Evolutionary conservation across 2,797 vertebrate genomes (phyloP).

Genomic region (Ctenopoma multispine): DNA sequence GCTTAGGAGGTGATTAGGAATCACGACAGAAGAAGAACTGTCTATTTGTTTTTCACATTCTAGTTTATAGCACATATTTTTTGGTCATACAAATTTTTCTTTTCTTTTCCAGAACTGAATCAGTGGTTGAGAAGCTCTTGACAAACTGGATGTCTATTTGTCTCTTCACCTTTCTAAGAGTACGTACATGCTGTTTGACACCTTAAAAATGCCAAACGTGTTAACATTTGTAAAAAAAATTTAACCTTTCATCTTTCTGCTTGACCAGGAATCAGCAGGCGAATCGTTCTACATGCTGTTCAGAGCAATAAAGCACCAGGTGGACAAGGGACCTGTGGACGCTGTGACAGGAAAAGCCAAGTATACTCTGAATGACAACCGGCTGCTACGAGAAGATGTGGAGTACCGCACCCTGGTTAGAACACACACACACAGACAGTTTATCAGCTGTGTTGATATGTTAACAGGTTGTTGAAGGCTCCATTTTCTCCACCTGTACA

Average conservation of each 20-base stretch:
- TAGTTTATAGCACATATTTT: fast-evolving
- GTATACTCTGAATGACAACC: slow-evolving; percentile 96
- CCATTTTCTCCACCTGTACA: no score
- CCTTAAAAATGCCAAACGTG: no score
- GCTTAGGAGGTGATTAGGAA: slow-evolving; percentile 88
- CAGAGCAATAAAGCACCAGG: slow-evolving; percentile 97
- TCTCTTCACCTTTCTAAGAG: slow-evolving; percentile 94
- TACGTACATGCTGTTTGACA: slow-evolving; percentile 66
- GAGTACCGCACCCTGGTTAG: slow-evolving; percentile 95
- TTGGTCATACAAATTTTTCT: not conserved
- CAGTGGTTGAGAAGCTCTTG: slow-evolving; percentile 95
- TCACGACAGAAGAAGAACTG: not conserved
- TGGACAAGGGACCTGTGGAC: slow-evolving; percentile 97
- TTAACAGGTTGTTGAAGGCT: no score
- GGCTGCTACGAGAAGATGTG: slow-evolving; percentile 94
- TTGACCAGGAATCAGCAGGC: slow-evolving; percentile 91
- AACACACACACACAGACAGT: no score
- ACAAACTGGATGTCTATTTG: slow-evolving; percentile 99
- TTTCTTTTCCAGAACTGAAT: slow-evolving; percentile 88
- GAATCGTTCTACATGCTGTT: slow-evolving; percentile 98
- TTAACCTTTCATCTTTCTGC: slow-evolving; percentile 27
- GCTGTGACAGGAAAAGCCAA: slow-evolving; percentile 97
- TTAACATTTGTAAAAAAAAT: no score
- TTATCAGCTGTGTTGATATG: no score
- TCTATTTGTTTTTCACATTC: not conserved